Conservation (phyloP, 2,888 invertebrate species). For the Gandaritis pyraliata region DNA sequence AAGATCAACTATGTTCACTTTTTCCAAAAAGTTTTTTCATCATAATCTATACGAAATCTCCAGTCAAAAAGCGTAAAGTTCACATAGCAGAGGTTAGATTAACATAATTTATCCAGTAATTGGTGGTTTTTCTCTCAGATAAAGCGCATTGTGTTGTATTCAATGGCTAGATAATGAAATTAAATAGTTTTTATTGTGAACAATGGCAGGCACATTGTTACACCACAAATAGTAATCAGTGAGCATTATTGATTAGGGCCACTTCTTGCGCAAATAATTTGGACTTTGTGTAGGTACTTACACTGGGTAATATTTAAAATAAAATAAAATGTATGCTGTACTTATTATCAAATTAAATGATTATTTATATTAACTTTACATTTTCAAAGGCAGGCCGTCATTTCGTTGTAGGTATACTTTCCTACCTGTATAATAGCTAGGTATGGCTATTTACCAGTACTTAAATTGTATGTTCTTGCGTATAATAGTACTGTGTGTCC, state of each 20-base stretch:
- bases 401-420: no score
- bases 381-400: no score
- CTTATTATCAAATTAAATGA: no score
- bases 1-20: not conserved
- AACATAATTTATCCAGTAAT: constrained; percentile 42
- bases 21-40: not conserved
- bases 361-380: no score
- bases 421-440: no score
- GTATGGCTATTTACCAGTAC: no score
- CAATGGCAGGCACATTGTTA: constrained; percentile 53
- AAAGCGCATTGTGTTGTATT: constrained; percentile 68
- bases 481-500: no score
- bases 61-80: constrained; percentile 27
- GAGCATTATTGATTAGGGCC: constrained; percentile 36
- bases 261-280: constrained; percentile 31
- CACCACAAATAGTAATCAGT: constrained; percentile 43
- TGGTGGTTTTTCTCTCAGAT: constrained; percentile 45
- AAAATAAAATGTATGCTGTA: no score
- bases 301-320: no score
- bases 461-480: no score
- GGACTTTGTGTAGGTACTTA: constrained; percentile 25
- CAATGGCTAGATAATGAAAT: constrained; percentile 69
- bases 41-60: constrained; percentile 13
- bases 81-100: constrained; percentile 32
- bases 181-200: constrained; percentile 61